phyloP scores from a whole-genome alignment of 2,888 invertebrate species.

The Amphimallon solstitiale region DNA sequence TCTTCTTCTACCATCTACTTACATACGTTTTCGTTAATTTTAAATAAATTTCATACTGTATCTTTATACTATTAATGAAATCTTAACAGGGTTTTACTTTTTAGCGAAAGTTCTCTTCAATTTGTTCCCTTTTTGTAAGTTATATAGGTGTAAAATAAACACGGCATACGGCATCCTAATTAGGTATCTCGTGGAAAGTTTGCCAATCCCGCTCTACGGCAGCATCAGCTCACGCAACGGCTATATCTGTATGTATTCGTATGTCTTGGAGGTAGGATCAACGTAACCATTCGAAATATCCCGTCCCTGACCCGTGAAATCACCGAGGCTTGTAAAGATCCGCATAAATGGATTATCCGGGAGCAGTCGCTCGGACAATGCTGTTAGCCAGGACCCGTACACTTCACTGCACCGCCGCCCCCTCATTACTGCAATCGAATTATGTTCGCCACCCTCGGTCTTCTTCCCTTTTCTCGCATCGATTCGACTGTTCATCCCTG shows the following conservation, averaged over 20 bases:
- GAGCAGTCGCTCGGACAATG: conserved; percentile 61
- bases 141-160: conserved; percentile 19
- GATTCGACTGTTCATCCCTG: conserved; percentile 27
- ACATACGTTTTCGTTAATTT: too few relatives aligned
- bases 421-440: conserved; percentile 58
- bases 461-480: conserved; percentile 28
- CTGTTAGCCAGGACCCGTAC: conserved; percentile 56
- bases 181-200: conserved; percentile 15
- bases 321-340: conserved; percentile 60
- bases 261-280: conserved; percentile 10
- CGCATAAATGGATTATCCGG: conserved; percentile 60
- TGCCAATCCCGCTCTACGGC: neutral
- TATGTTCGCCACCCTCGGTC: conserved; percentile 45
- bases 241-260: neutral
- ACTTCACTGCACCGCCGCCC: conserved; percentile 56
- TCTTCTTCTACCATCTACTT: too few relatives aligned
- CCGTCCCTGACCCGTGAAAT: conserved; percentile 50
- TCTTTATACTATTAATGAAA: too few relatives aligned
- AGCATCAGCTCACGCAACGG: neutral
- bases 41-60: too few relatives aligned
- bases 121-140: too few relatives aligned
- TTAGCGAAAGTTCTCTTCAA: too few relatives aligned
- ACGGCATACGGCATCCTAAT: conserved; percentile 17
- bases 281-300: conserved; percentile 1
- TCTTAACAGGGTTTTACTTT: too few relatives aligned